Percentiles rank a stretch among this genome's conserved stretches.
These are phyloP conservation scores for Mormyrus lacerda DNA, from an alignment of 2,113 vertebrate genomes.

Conservation along the genomic window DNA sequence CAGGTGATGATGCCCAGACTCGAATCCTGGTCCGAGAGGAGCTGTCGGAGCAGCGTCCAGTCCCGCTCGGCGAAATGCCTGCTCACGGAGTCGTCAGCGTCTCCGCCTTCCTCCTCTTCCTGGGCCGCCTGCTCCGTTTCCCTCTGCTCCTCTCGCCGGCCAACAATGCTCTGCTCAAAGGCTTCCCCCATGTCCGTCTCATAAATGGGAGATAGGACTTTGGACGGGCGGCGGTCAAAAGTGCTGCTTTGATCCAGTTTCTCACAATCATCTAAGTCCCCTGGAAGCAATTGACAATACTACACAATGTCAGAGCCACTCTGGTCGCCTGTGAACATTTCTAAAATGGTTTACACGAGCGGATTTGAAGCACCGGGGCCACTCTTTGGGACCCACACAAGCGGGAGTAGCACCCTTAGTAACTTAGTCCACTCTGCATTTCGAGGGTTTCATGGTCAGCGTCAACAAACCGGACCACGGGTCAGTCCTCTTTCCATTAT, in stretches of 20 bases:
- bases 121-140: constrained; percentile 54
- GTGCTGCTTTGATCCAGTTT: constrained; percentile 90
- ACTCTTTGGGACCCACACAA: constrained; percentile 16
- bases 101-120: constrained; percentile 59
- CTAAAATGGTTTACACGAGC: constrained; percentile 15
- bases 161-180: constrained; percentile 69
- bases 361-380: constrained; percentile 19
- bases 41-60: constrained; percentile 86
- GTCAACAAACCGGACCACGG: not conserved
- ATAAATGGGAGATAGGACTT: constrained; percentile 94
- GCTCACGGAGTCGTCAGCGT: constrained; percentile 49
- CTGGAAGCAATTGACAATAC: constrained; percentile 99
- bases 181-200: constrained; percentile 87
- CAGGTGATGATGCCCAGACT: constrained; percentile 83
- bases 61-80: constrained; percentile 82
- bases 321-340: constrained; percentile 17
- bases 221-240: constrained; percentile 85
- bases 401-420: constrained; percentile 36
- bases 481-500: not conserved
- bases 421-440: constrained; percentile 39
- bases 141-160: constrained; percentile 53
- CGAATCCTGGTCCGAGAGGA: constrained; percentile 86
- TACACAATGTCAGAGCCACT: constrained; percentile 87
- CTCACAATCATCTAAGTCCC: constrained; percentile 96
- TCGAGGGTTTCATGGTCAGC: constrained; percentile 2